A percentile compares a stretch with the other conserved stretches of the same genome.
Evolutionary conservation across 1,140 invertebrate genomes (phyloP).

Genomic region (Heterodera schachtii): DNA sequence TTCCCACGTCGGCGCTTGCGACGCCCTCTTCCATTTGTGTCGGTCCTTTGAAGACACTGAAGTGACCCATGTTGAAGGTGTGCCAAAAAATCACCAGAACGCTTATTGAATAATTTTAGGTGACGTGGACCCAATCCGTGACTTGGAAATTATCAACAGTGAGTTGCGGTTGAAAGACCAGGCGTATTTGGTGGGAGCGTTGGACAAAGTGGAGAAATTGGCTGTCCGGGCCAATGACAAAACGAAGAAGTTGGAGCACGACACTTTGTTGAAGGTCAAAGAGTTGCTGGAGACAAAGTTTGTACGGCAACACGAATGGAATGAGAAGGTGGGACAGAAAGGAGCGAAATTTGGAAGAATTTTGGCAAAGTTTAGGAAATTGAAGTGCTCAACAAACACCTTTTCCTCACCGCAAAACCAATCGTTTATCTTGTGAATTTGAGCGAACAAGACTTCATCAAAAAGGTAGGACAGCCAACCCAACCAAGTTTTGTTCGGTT

Average conservation of each 20-base stretch:
- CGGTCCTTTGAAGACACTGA: conserved; percentile 98
- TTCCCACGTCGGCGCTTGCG: conserved; percentile 96
- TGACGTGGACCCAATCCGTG: conserved; percentile 92
- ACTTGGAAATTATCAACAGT: conserved; percentile 93
- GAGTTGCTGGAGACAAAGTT: conserved; percentile 81
- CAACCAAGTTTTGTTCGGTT: neutral
- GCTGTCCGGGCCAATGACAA: conserved; percentile 92
- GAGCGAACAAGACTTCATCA: conserved; percentile 95
- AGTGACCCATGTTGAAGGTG: conserved; percentile 87
- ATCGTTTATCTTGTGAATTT: conserved; percentile 96
- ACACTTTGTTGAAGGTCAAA: conserved; percentile 84
- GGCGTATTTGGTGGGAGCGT: conserved; percentile 77
- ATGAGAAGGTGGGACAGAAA: conserved; percentile 80
- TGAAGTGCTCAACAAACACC: conserved; percentile 91
- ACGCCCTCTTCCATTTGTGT: conserved; percentile 96
- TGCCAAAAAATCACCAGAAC: neutral
- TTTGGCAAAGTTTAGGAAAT: conserved; percentile 74
- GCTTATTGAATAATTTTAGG: conserved; percentile 69
- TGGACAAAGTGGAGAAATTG: conserved; percentile 85
- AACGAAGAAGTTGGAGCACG: conserved; percentile 82
- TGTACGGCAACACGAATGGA: conserved; percentile 50
- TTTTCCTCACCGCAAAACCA: conserved; percentile 97
- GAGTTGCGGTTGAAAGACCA: conserved; percentile 89
- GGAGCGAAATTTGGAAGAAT: conserved; percentile 70
- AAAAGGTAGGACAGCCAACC: conserved; percentile 84